phyloP scores from a whole-genome alignment of 2,797 vertebrate genomes.

The Clarias laeviceps region DNA sequence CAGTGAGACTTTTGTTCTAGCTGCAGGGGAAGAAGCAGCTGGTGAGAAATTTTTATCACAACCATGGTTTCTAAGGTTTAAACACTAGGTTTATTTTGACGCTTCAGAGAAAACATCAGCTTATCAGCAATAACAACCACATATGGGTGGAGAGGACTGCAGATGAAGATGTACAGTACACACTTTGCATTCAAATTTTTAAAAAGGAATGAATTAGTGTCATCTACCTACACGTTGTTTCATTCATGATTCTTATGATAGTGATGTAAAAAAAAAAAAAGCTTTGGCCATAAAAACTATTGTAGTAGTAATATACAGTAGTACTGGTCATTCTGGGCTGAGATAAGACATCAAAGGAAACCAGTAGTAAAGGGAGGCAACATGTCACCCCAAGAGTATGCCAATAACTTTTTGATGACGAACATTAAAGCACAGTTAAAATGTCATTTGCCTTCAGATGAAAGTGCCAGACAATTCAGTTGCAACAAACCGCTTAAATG shows the following conservation, averaged over 20 bases:
- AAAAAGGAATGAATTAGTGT: no score
- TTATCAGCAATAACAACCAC: neutral
- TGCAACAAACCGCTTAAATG: neutral
- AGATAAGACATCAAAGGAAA: slow-evolving; percentile 27
- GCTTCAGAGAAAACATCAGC: neutral
- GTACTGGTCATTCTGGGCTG: slow-evolving; percentile 10
- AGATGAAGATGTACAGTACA: neutral
- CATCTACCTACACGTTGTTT: neutral
- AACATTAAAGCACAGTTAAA: slow-evolving; percentile 45
- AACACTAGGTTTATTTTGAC: neutral
- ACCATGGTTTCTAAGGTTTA: neutral
- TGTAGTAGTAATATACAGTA: no score
- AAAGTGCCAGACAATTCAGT: slow-evolving; percentile 1
- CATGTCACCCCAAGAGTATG: neutral
- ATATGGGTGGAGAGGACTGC: neutral
- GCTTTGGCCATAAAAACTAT: neutral
- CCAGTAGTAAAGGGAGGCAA: neutral
- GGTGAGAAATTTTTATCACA: neutral
- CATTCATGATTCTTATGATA: neutral
- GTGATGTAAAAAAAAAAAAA: neutral
- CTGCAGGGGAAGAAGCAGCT: neutral
- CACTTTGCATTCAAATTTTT: neutral
- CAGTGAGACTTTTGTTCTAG: neutral
- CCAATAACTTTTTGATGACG: slow-evolving; percentile 22
- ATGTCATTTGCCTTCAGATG: slow-evolving; percentile 42